Evolutionary conservation across 2,113 vertebrate species (phyloP), one percentile per base, ranked within the genome.

Genomic region (Sorex araneus): DNA sequence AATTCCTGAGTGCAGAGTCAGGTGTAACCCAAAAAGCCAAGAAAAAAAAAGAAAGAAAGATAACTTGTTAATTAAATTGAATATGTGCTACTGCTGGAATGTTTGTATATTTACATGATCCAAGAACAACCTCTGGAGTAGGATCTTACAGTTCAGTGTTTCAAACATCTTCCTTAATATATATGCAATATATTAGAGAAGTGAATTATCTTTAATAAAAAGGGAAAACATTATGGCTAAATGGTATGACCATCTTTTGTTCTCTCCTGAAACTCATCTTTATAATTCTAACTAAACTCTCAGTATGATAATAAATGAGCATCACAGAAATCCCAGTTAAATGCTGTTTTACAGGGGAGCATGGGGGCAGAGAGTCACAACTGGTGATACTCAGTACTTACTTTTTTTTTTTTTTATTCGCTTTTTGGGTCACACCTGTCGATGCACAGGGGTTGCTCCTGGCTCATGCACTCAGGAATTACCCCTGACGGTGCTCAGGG

Each of bases 321-420:
- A 43, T 85, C 75, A 84, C 92, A 92, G 71, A 91, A 32, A 83
- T 94, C n/a, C 74, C 32, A 92, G 32, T 30, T 66, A 70, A 85
- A 81, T 71, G 21, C 2, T 84, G 87, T 85, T 93, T 79, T 63
- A 7, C 40, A 40, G 40, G 40, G 40, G 40, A 40, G 40, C 40
- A 4, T 40, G 40, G 40, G 40, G 40, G 40, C 40, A 40, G 40
- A 40, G 4, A 13, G 47, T 50, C 47, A 50, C 47, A 50, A 10
- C 47, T 13, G 47, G 47, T 50, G 47, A 50, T 50, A 9, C 47
- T 50, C 45, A 47, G 45, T 6, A 47, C 6, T 47, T 47, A 47
- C 45, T n/a, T n/a, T n/a, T n/a, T n/a, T n/a, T n/a, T n/a, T n/a
- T n/a, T n/a, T n/a, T n/a, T n/a, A n/a, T n/a, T n/a, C n/a, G n/a